A percentile compares a stretch with the other conserved stretches of the same genome.
Conservation (phyloP, 2,113 vertebrate genomes). For the Pygoscelis adeliae region DNA sequence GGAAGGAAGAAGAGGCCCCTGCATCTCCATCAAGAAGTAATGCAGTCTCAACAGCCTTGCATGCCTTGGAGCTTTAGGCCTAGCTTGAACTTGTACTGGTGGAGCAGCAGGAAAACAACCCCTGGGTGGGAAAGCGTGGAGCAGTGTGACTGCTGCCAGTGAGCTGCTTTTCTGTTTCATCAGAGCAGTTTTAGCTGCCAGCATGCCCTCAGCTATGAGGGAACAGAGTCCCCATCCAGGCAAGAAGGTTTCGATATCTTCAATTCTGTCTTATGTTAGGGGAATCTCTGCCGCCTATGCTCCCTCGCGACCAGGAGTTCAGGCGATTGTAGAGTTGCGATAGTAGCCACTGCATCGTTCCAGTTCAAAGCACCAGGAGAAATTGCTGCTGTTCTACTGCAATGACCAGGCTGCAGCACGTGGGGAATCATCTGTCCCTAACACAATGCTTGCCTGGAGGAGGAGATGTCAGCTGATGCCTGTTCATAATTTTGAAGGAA, state of each 20-base stretch:
- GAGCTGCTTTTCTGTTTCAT: background rate
- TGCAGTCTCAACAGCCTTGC: background rate
- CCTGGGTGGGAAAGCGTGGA: background rate
- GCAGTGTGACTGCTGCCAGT: background rate
- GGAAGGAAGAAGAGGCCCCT: background rate
- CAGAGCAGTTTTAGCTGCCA: background rate
- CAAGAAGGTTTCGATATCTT: background rate
- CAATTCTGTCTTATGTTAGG: background rate
- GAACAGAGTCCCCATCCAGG: background rate
- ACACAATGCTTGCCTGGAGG: background rate
- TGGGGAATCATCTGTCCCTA: background rate
- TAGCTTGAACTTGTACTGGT: background rate
- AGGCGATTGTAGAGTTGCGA: background rate
- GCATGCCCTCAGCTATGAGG: background rate
- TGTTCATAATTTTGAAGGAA: background rate
- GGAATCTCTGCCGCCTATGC: background rate
- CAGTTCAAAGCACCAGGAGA: background rate
- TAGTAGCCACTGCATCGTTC: fast-evolving
- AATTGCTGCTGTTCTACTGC: background rate
- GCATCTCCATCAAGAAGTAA: background rate
- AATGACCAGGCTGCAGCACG: background rate
- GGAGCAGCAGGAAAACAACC: background rate
- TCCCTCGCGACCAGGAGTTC: fast-evolving
- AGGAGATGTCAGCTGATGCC: background rate
- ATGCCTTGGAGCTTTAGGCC: background rate